Conservation (phyloP, 2,797 vertebrate genomes). For the Naso thynnoides region DNA sequence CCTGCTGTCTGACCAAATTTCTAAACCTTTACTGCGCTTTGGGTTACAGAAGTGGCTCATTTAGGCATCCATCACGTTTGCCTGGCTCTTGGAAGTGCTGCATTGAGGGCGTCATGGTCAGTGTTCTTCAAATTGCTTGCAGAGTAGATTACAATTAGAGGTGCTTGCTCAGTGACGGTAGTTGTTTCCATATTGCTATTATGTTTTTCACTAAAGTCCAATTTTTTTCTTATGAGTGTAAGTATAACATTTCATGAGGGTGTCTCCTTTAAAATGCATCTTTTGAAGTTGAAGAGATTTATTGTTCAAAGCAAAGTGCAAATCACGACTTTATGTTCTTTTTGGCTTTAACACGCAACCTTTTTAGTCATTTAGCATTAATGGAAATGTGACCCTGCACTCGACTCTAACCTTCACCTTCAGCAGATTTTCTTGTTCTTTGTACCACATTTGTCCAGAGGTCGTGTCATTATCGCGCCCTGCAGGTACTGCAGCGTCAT, state of each 20-base stretch:
- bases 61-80: constrained; percentile 41
- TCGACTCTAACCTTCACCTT: too few relatives aligned
- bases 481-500: too few relatives aligned
- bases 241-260: constrained; percentile 7
- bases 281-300: constrained; percentile 19
- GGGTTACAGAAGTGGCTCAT: constrained; percentile 44
- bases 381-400: too few relatives aligned
- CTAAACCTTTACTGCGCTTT: constrained; percentile 51
- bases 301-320: constrained; percentile 11
- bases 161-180: constrained; percentile 26
- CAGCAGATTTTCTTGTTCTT: too few relatives aligned
- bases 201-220: constrained; percentile 51
- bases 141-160: constrained; percentile 44
- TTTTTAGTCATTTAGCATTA: neutral
- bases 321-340: constrained; percentile 3
- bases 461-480: too few relatives aligned
- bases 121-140: constrained; percentile 30
- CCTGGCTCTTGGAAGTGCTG: constrained; percentile 37
- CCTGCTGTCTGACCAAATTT: constrained; percentile 31
- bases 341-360: neutral
- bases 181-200: constrained; percentile 48
- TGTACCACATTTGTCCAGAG: too few relatives aligned
- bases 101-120: constrained; percentile 38
- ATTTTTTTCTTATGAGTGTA: constrained; percentile 53
- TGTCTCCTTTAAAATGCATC: constrained; percentile 21